Percentiles rank a stretch among this genome's conserved stretches.
phyloP scores from a whole-genome alignment of 2,113 vertebrate genomes.

The Hystrix cristata region DNA sequence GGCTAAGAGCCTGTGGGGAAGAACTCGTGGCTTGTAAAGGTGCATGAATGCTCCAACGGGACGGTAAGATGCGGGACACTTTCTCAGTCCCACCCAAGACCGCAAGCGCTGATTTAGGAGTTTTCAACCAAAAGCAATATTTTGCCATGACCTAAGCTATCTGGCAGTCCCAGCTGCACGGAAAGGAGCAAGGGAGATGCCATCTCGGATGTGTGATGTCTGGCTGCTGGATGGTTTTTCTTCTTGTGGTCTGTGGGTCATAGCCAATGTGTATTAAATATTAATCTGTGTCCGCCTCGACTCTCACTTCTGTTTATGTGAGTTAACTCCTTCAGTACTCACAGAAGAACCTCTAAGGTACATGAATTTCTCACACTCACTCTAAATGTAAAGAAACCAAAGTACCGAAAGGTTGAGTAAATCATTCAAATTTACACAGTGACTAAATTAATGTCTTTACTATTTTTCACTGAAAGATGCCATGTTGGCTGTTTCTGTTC shows the following conservation, averaged over 20 bases:
- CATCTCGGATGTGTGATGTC: not conserved
- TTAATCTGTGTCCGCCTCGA: not conserved
- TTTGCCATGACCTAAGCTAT: conserved; percentile 54
- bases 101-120: conserved; percentile 32
- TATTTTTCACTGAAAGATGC: not conserved
- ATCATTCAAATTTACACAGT: not conserved
- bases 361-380: not conserved
- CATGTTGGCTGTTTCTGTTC: not conserved
- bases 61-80: conserved; percentile 52
- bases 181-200: not conserved
- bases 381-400: not conserved
- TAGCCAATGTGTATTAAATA: not conserved
- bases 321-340: not conserved
- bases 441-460: not conserved
- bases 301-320: not conserved
- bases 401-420: not conserved
- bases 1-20: conserved; percentile 77
- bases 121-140: conserved; percentile 60
- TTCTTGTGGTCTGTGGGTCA: not conserved
- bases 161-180: not conserved
- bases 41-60: conserved; percentile 45
- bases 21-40: not conserved
- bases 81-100: conserved; percentile 50
- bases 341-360: not conserved
- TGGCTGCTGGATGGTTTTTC: not conserved